These are phyloP conservation scores for Mycetomoellerius zeteki DNA, from an alignment of 1,140 invertebrate species.

Conservation along the genomic window DNA sequence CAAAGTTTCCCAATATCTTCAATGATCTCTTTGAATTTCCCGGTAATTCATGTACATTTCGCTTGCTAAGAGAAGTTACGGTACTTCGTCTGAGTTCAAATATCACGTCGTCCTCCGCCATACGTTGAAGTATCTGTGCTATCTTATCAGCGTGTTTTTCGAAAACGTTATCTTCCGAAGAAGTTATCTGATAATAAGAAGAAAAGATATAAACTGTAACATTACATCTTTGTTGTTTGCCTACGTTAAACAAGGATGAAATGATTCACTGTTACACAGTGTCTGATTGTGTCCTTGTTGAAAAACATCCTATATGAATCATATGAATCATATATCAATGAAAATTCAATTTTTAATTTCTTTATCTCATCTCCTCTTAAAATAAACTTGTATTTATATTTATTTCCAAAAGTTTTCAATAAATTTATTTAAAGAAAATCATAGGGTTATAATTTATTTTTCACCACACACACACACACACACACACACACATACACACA, in stretches of 20 bases:
- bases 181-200: slow-evolving; percentile 61
- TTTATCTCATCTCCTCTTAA: slow-evolving; percentile 24
- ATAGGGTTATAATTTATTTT: not conserved
- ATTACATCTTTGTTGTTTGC: too few relatives aligned
- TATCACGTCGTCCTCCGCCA: slow-evolving; percentile 81
- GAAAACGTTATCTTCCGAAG: slow-evolving; percentile 86
- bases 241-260: too few relatives aligned
- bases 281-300: too few relatives aligned
- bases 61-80: slow-evolving; percentile 71
- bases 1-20: slow-evolving; percentile 75
- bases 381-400: slow-evolving; percentile 15
- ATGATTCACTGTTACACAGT: too few relatives aligned
- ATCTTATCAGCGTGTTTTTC: slow-evolving; percentile 89
- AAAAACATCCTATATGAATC: not conserved
- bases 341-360: slow-evolving; percentile 18
- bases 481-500: too few relatives aligned
- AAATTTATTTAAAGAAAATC: not conserved
- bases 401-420: not conserved
- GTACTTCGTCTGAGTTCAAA: slow-evolving; percentile 67
- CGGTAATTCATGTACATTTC: slow-evolving; percentile 77
- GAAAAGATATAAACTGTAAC: too few relatives aligned
- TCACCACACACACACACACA: too few relatives aligned
- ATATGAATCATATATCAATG: too few relatives aligned
- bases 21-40: slow-evolving; percentile 69
- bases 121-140: slow-evolving; percentile 88